These are phyloP conservation scores for Dasyornis broadbenti DNA, from an alignment of 2,113 vertebrate genomes.

Conservation along the genomic window DNA sequence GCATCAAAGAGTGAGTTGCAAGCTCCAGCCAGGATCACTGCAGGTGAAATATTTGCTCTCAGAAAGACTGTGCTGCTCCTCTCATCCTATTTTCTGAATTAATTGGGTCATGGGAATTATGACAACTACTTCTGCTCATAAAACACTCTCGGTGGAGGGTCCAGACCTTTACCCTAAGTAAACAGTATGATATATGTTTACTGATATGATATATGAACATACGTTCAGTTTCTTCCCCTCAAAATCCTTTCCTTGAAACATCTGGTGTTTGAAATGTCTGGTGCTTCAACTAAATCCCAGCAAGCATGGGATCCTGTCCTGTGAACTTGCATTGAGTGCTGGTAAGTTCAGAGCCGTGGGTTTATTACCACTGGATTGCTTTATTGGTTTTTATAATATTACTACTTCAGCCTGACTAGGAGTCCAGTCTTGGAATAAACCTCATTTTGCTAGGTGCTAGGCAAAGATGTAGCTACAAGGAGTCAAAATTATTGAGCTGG, in stretches of 20 bases:
- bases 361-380: background rate
- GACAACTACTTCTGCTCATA: background rate
- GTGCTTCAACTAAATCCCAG: background rate
- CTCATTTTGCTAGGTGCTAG: background rate
- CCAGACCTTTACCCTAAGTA: background rate
- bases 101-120: background rate
- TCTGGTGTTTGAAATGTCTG: background rate
- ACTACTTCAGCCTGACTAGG: background rate
- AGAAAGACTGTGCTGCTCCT: accelerated
- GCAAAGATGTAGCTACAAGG: background rate
- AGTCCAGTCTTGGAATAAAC: background rate
- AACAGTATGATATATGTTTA: background rate
- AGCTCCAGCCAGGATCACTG: background rate
- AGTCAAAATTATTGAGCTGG: background rate
- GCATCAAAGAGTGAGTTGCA: background rate
- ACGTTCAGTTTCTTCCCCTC: background rate
- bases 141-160: background rate
- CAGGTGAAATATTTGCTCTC: background rate
- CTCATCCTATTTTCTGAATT: background rate
- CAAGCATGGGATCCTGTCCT: background rate
- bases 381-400: background rate
- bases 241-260: background rate
- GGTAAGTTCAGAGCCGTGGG: background rate
- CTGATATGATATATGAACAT: too few relatives aligned
- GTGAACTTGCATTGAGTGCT: accelerated